Conservation (phyloP, 2,888 invertebrate species). For the Prenolepis imparis region DNA sequence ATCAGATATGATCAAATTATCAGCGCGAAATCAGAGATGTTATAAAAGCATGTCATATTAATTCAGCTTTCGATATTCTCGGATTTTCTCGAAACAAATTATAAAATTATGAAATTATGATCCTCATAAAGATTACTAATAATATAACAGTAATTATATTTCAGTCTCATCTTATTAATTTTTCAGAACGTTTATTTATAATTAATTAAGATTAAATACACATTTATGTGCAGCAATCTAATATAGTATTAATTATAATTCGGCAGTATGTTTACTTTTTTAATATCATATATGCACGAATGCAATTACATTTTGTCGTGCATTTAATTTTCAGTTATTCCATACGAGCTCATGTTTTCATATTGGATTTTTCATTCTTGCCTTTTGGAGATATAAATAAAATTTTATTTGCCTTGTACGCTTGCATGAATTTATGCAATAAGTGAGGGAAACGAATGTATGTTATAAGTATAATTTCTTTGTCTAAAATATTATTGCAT, state of each 20-base stretch:
- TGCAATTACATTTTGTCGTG: slow-evolving; percentile 45
- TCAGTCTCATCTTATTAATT: slow-evolving; percentile 11
- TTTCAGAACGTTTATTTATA: slow-evolving; percentile 13
- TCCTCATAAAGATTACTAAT: slow-evolving; percentile 19
- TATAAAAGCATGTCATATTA: slow-evolving; percentile 10
- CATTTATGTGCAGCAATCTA: not conserved
- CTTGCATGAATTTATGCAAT: not conserved
- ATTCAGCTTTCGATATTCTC: slow-evolving; percentile 13
- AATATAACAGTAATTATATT: slow-evolving; percentile 2
- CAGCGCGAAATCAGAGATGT: not conserved
- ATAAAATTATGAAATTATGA: not conserved
- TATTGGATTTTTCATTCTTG: slow-evolving; percentile 12
- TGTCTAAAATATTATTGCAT: not conserved
- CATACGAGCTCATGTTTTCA: slow-evolving; percentile 9
- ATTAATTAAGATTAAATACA: slow-evolving; percentile 44
- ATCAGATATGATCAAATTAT: slow-evolving; percentile 17
- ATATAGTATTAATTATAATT: slow-evolving; percentile 51
- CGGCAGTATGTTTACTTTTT: slow-evolving; percentile 44
- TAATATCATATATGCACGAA: slow-evolving; percentile 6
- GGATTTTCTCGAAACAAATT: not conserved
- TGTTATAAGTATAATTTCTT: slow-evolving; percentile 2
- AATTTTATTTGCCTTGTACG: slow-evolving; percentile 16
- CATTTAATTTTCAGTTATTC: slow-evolving; percentile 54
- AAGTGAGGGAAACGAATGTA: not conserved
- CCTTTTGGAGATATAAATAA: slow-evolving; percentile 33